Base-by-base conservation (phyloP, 2,888 invertebrate genomes). In the Tipula confusa region DNA sequence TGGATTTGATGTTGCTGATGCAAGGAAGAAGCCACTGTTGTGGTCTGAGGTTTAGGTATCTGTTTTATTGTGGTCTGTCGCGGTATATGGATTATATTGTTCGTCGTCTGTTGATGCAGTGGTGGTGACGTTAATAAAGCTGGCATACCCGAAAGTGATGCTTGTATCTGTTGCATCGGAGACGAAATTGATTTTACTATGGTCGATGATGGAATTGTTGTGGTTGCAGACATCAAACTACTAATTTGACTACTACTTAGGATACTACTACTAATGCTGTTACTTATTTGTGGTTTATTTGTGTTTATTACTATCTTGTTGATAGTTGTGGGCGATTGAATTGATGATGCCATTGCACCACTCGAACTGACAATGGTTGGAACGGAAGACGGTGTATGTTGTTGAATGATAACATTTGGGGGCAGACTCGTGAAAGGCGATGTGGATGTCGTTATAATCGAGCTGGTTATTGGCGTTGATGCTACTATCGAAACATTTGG, bases 321-420 rank as follows among this genome's bases (percentile, higher is more conserved):
- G 11, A 80, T 48, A n/a, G n/a, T n/a, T 11, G 83, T 64, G 28
- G 82, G 29, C 36, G 82, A 48, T 82, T 79, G 33, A 24, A 82
- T 79, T 28, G 31, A 80, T 29, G 29, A 1, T 0, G 29, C 15
- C n/a, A 6, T 64, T n/a, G n/a, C 88, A 11, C 29, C 18, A 43
- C 64, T 64, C 64, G 64, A 64, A 64, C 64, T 64, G 24, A 24
- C 64, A 64, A 64, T 64, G 64, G 24, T 82, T 36, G 24, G 64
- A 24, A 64, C 24, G 64, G 64, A 64, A 48, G 48, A 48, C 29
- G 11, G 11, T 6, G 83, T 24, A 6, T 81, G 82, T 13, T 81
- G 82, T 9, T 88, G 88, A 15, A 89, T 89, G 85, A 89, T 89
- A 1, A 89, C 89, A 1, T 89, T 89, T 83, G 88, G 88, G 83